These are phyloP conservation scores for Heliothis peltigera DNA, from an alignment of 2,888 invertebrate genomes.

Conservation along the genomic window DNA sequence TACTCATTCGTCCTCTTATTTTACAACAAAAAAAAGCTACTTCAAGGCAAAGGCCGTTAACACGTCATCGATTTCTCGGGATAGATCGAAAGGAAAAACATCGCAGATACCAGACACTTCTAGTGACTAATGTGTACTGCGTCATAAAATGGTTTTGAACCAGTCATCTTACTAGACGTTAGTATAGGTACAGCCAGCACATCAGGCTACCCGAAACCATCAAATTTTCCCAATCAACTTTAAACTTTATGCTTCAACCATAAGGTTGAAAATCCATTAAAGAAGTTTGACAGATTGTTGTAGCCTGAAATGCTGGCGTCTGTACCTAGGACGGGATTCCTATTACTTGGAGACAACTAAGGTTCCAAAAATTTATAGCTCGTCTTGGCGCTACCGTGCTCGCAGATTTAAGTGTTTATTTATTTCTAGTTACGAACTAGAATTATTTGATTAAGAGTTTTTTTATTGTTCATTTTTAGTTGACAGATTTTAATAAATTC, in stretches of 20 bases:
- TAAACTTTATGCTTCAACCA: too few relatives aligned
- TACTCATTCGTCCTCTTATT: too few relatives aligned
- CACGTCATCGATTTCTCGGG: neutral
- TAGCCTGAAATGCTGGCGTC: too few relatives aligned
- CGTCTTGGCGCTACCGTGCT: too few relatives aligned
- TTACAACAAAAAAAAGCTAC: too few relatives aligned
- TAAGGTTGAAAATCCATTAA: too few relatives aligned
- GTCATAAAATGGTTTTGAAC: neutral
- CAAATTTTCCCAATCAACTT: too few relatives aligned
- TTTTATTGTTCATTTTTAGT: too few relatives aligned
- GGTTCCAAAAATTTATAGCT: neutral
- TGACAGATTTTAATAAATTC: too few relatives aligned
- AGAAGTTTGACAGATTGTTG: too few relatives aligned
- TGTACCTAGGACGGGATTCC: neutral
- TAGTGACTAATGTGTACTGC: neutral
- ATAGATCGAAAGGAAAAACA: neutral
- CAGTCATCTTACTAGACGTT: neutral
- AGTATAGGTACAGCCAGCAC: too few relatives aligned
- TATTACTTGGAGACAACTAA: neutral
- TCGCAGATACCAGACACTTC: neutral
- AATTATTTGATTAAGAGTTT: neutral
- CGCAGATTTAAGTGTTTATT: neutral
- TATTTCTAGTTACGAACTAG: neutral
- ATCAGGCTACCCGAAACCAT: too few relatives aligned
- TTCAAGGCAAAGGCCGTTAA: neutral